phyloP scores from a whole-genome alignment of 2,113 vertebrate species.

The Sceloporus undulatus region DNA sequence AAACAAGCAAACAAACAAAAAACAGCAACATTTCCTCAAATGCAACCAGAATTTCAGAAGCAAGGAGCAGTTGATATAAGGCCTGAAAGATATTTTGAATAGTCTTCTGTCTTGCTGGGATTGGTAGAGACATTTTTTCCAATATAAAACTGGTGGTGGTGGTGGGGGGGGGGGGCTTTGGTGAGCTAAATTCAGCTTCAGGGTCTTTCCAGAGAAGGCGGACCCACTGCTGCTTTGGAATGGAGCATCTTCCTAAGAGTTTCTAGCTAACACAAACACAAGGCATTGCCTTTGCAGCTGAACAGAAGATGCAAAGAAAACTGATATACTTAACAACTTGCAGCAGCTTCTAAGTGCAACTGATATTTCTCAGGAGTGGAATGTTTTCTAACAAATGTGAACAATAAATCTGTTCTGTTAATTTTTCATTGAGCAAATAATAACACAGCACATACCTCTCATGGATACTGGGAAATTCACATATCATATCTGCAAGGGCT shows the following conservation, averaged over 20 bases:
- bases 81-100: neutral
- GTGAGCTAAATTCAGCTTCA: too few relatives aligned
- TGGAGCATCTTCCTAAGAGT: neutral
- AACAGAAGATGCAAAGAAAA: neutral
- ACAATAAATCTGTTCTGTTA: conserved; percentile 18
- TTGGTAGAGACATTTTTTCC: neutral
- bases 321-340: too few relatives aligned
- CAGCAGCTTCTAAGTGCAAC: neutral
- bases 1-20: neutral
- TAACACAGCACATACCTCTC: conserved; percentile 82
- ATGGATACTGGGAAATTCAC: conserved; percentile 92
- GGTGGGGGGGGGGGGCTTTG: too few relatives aligned
- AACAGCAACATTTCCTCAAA: neutral
- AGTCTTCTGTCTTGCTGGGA: neutral
- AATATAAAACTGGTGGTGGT: neutral
- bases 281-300: neutral
- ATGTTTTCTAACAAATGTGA: neutral
- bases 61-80: neutral
- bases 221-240: neutral
- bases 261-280: neutral
- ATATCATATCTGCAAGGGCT: conserved; percentile 92
- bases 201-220: neutral
- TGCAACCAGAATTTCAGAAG: neutral
- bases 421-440: conserved; percentile 34
- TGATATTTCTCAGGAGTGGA: neutral